Evolutionary conservation across 1,140 invertebrate species (phyloP), one percentile per base, ranked within the genome.

Genomic region (Paracyclopina nana): DNA sequence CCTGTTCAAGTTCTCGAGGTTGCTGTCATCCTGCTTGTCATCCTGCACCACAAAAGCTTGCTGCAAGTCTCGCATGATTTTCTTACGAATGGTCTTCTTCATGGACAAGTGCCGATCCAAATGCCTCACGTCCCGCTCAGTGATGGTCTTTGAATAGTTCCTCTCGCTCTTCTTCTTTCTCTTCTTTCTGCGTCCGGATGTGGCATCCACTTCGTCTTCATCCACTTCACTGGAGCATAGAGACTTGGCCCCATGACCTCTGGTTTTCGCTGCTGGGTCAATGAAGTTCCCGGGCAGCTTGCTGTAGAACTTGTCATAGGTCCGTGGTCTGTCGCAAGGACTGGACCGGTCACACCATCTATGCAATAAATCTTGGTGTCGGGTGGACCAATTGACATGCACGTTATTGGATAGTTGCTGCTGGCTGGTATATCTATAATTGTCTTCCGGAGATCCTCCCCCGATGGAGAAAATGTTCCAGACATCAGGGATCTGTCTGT

Each of bases 81-180:
- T 82, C 63, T 82, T 83, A 34, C 79, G 63, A 51, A 82, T 82
- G 5, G 79, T 82, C 61, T 83, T 83, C 66, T 83, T 83, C 80
- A 83, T 83, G 54, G 79, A 82, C 48, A 83, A 66, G 61, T 82
- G 79, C 53, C 79, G 68, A 59, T 83, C 80, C 31, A 83, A 62
- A 8, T 80, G 79, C 60, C 80, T 78, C 16, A 79, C 74, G 59
- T 80, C 77, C 16, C 70, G 73, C 55, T 76, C 77, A 6, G 70
- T 69, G 53, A 75, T 64, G 1, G 72, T 71, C 54, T 72, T 70
- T 58, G 67, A 72, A 57, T 74, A 30, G 29, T 30, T 30, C n/a
- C 8, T 9, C 8, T 30, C 29, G 8, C n/a, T 30, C n/a, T 30
- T 30, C n/a, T 30, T 30, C n/a, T n/a, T 30, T 30, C n/a, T 30